These are phyloP conservation scores for Dasypogon diadema DNA, from an alignment of 2,888 invertebrate genomes.

Conservation along the genomic window DNA sequence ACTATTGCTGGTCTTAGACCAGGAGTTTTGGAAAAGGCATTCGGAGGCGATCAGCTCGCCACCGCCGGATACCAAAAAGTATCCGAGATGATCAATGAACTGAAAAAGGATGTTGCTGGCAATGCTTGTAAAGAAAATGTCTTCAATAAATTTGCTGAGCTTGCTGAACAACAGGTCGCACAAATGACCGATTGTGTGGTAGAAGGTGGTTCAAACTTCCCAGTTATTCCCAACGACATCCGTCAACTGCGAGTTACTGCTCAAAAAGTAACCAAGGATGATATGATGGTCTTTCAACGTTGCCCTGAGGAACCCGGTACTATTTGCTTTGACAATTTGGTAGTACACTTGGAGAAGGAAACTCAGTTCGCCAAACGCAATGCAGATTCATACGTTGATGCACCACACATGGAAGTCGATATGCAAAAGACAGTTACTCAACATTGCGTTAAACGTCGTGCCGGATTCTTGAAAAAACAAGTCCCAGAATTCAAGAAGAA, in stretches of 20 bases:
- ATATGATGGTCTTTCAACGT: slow-evolving; percentile 7
- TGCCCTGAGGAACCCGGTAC: slow-evolving; percentile 14
- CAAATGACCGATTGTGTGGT: slow-evolving; percentile 17
- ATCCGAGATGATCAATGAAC: not conserved
- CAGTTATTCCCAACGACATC: not conserved
- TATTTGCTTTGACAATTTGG: slow-evolving; percentile 4
- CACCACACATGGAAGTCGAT: slow-evolving; percentile 1
- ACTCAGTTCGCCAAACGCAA: not conserved
- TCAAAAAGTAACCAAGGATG: not conserved
- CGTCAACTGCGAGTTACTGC: not conserved
- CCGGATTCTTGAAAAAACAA: not conserved
- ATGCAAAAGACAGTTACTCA: slow-evolving; percentile 5
- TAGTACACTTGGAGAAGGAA: not conserved
- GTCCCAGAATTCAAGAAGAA: not conserved
- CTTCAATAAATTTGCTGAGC: not conserved
- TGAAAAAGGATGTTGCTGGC: not conserved
- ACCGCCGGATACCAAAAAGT: slow-evolving; percentile 2
- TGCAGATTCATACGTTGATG: not conserved
- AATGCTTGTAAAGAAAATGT: slow-evolving; percentile 4
- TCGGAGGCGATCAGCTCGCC: not conserved
- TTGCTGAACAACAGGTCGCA: not conserved
- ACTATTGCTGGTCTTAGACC: slow-evolving; percentile 4
- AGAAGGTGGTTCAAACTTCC: slow-evolving; percentile 13
- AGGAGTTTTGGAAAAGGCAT: not conserved
- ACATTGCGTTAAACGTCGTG: not conserved